Base-by-base conservation (phyloP, 2,113 vertebrate genomes). In the Spea multiplicata region DNA sequence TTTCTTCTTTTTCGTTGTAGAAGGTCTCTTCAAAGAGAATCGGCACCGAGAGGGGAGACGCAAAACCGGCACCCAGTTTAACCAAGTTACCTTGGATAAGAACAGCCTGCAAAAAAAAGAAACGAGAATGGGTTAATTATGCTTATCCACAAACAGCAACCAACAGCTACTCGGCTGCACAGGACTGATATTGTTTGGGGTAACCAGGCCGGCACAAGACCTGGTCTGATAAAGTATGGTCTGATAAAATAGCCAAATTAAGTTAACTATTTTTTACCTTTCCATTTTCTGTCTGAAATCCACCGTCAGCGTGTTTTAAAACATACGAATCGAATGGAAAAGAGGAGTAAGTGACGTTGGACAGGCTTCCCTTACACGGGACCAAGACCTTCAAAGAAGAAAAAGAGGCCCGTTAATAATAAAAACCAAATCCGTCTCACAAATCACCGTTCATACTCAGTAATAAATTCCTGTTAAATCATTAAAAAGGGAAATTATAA, bases 11-110 rank as follows among this genome's bases (percentile, higher is more conserved):
- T 44, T 97, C 95, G 59, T 98, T 99, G 90, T 99, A 99, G 88
- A 99, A 99, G 0, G 96, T 99, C 84, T 99, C 97, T 85, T 99
- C 97, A 79, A 99, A 99, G 79, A 99, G 91, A 86, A 99, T 88
- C 55, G 95, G 89, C 12, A 99, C 87, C 0, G 94, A 92, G 0
- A 88, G 86, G 1, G 85, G 86, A 8, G 65, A 81, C 9, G 89
- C 87, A 81, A 92, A 95, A 49, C 93, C 95, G 8, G 90, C 83
- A 74, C 94, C 95, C 84, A 96, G 86, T 78, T 94, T 85, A 44
- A 99, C 89, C 85, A 91, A 85, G 81, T 93, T 95, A 85, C 96
- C 94, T 84, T 95, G 92, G 81, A 98, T 96, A 66, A 88, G 86
- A 81, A 98, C 87, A 81, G 94, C 95, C 97, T 99, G 86, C 44